Evolutionary conservation across 35 echinoderm and acorn worm genomes (phyloP), one percentile per base, ranked within the genome.

Genomic region (Lytechinus pictus): DNA sequence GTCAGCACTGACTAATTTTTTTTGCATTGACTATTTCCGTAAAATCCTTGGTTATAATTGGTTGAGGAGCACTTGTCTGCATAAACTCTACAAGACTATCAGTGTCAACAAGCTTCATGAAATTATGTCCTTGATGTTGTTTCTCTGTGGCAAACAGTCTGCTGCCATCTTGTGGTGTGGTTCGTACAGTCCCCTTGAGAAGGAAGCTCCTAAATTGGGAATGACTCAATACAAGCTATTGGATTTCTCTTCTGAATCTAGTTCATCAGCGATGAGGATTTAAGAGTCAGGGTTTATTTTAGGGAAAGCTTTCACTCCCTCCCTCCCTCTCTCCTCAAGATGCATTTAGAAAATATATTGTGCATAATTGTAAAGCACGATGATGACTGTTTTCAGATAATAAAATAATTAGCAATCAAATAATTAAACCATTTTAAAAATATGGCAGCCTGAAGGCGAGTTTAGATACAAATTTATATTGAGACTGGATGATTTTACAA

Each of bases 251-350:
- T 7, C 7, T 16, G 66, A 79, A 24, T 79, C 19, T 79, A 24
- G 66, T 16, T 24, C 66, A n/a, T 79, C 66, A 79, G 24, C 66
- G 21, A 19, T 79, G 66, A 5, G n/a, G 66, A 79, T 24, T 71
- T 71, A 79, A 79, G 66, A 79, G 66, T 79, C 66, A 79, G 66
- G 14, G 66, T 79, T 58, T 79, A 79, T 79, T 79, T n/a, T n/a
- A 79, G 66, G 14, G 56, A 10, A 13, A 58, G 56, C 9, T 2
- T 9, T 13, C 2, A 44, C 56, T 13, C 56, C 56, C 56, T 13
- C 56, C 56, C 56, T 13, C 56, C 9, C 56, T 57, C 55, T 11
- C 55, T 57, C 55, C 55, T 71, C 14, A 71, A 71, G 16, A 21
- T 71, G 61, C 61, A 71, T 6, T 71, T 13, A 71, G 14, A 71